These are phyloP conservation scores for Andrena bucephala DNA, from an alignment of 2,888 invertebrate species.

Conservation along the genomic window DNA sequence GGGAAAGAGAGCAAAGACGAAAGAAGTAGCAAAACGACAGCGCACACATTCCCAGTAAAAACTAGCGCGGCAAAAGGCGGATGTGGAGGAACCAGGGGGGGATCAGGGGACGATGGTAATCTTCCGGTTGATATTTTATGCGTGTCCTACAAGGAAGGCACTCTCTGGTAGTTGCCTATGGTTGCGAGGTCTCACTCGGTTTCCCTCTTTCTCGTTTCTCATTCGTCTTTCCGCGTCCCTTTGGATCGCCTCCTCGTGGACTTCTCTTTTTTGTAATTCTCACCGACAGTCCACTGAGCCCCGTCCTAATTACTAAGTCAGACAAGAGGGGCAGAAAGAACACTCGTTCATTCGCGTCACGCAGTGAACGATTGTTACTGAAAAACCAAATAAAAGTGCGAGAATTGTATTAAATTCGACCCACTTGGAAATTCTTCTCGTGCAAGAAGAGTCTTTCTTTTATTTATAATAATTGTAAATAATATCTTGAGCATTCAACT, in stretches of 20 bases:
- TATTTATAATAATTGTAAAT: too few relatives aligned
- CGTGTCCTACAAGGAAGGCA: constrained; percentile 77
- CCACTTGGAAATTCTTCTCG: not conserved
- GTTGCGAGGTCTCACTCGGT: constrained; percentile 27
- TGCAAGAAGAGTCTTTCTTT: too few relatives aligned
- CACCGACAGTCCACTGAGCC: constrained; percentile 25
- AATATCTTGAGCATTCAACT: too few relatives aligned
- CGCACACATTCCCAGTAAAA: constrained; percentile 80
- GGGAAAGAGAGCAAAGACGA: constrained; percentile 57
- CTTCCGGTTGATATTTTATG: constrained; percentile 83
- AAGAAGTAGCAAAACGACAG: constrained; percentile 79
- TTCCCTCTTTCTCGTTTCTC: constrained; percentile 20
- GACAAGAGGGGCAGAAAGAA: constrained; percentile 6
- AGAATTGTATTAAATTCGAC: not conserved
- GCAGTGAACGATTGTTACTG: not conserved
- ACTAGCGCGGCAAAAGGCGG: constrained; percentile 77
- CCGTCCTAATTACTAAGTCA: constrained; percentile 39
- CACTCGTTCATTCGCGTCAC: constrained; percentile 2
- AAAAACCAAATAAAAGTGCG: too few relatives aligned
- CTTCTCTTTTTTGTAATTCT: constrained; percentile 31
- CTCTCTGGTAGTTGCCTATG: constrained; percentile 58
- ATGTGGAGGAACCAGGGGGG: constrained; percentile 74
- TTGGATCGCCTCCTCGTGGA: constrained; percentile 22
- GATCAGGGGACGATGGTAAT: constrained; percentile 79
- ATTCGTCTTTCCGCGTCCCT: constrained; percentile 37